Evolutionary conservation across 1,140 invertebrate genomes (phyloP).

Genomic region (Eumaeus atala): DNA sequence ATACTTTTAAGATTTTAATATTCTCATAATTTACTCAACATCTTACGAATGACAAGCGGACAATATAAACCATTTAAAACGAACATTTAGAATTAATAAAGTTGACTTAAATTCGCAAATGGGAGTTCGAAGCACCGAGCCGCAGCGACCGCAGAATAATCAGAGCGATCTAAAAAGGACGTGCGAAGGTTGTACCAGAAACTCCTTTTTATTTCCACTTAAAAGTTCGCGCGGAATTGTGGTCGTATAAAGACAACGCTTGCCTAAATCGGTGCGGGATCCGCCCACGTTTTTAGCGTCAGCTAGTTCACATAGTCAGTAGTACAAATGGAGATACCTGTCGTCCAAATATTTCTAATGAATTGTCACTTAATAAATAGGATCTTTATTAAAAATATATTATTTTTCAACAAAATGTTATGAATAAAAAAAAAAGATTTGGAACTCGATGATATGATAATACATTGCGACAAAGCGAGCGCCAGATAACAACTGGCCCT

Average conservation of each 20-base stretch:
- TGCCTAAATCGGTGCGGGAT: slow-evolving; percentile 28
- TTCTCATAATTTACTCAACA: no score
- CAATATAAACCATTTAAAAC: no score
- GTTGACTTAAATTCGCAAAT: not conserved
- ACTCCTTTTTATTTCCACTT: slow-evolving; percentile 47
- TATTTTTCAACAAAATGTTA: no score
- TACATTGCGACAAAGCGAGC: no score
- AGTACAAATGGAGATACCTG: slow-evolving; percentile 3
- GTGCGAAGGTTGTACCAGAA: slow-evolving; percentile 31
- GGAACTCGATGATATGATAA: no score
- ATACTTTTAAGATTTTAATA: no score
- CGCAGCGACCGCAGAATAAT: slow-evolving; percentile 28
- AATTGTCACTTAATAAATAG: not conserved
- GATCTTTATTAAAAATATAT: no score
- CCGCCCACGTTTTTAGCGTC: slow-evolving; percentile 13
- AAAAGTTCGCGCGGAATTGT: slow-evolving; percentile 43
- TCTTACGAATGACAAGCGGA: no score
- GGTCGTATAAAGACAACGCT: slow-evolving; percentile 22
- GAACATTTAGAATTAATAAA: slow-evolving; percentile 3
- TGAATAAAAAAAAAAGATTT: no score
- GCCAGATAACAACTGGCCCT: no score
- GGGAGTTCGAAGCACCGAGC: slow-evolving; percentile 8
- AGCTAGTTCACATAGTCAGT: no score
- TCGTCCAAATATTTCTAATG: slow-evolving; percentile 10
- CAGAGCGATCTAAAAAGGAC: slow-evolving; percentile 40